These are phyloP conservation scores for Medauroidea extradentata DNA, from an alignment of 1,140 invertebrate genomes.

Conservation along the genomic window DNA sequence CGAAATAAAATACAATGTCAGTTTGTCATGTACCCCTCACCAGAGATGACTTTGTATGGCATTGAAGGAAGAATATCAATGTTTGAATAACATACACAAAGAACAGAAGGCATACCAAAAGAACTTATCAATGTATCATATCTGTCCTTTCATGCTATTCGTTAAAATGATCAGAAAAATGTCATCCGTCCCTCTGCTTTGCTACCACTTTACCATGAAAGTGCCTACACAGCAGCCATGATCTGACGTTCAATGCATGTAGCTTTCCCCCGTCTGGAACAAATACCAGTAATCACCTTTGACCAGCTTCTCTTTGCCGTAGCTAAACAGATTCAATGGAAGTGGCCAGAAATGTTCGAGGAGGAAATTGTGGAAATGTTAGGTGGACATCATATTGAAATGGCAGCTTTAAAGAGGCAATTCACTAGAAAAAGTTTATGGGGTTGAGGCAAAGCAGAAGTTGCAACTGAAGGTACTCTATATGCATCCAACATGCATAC, in stretches of 20 bases:
- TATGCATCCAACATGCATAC: too few species aligned
- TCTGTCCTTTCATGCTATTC: neutral
- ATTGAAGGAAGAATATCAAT: too few species aligned
- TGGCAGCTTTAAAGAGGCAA: constrained; percentile 7
- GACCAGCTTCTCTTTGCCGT: constrained; percentile 25
- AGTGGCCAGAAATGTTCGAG: constrained; percentile 1
- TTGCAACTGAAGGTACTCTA: neutral
- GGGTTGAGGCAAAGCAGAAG: constrained; percentile 1
- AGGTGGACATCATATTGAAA: neutral
- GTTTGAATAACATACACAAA: too few species aligned
- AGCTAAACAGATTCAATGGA: constrained; percentile 27
- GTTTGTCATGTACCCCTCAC: neutral
- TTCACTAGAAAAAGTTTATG: neutral
- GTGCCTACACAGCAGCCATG: neutral
- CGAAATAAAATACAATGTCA: neutral
- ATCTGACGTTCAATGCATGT: neutral
- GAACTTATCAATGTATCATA: neutral
- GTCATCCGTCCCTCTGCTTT: neutral
- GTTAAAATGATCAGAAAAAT: neutral
- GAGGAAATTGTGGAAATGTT: constrained; percentile 1
- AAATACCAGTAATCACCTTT: constrained; percentile 21
- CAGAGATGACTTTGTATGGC: too few species aligned
- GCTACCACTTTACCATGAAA: neutral
- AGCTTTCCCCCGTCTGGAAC: constrained; percentile 17
- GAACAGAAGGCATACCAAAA: neutral